Percentiles rank a stretch among this genome's conserved stretches.
Evolutionary conservation across 2,797 vertebrate genomes (phyloP).

Genomic region (Hoplostethus mediterraneus): DNA sequence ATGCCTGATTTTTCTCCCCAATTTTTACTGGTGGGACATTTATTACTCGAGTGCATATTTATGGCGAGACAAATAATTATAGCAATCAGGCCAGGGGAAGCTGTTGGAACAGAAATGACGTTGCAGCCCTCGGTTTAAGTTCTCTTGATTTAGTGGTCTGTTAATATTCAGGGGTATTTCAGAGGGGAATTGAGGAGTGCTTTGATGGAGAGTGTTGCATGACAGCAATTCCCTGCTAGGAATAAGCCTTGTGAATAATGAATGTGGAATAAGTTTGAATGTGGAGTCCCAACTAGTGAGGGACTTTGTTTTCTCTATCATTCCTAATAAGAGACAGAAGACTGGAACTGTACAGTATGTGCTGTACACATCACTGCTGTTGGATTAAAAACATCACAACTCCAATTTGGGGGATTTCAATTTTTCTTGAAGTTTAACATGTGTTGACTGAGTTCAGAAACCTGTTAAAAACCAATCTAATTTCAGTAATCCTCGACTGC

Average conservation of each 20-base stretch:
- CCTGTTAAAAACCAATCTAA: no score
- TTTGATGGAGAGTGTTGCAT: constrained; percentile 63
- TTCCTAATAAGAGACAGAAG: not conserved
- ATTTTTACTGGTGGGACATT: constrained; percentile 68
- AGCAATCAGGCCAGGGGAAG: constrained; percentile 55
- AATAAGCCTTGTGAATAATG: constrained; percentile 69
- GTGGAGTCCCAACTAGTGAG: constrained; percentile 15
- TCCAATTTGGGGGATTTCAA: no score
- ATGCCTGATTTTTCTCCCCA: constrained; percentile 24
- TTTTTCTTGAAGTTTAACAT: not conserved
- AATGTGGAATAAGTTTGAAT: constrained; percentile 59
- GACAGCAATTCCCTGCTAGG: constrained; percentile 51
- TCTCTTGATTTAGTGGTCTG: constrained; percentile 59
- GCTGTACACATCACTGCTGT: not conserved
- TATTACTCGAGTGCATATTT: constrained; percentile 54
- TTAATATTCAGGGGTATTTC: constrained; percentile 67
- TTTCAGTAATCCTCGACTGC: no score
- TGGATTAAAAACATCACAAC: no score
- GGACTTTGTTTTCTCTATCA: not conserved
- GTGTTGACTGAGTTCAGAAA: no score
- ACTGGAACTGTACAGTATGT: not conserved
- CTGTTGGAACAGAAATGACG: constrained; percentile 55
- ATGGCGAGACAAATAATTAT: constrained; percentile 64
- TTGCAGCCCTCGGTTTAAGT: constrained; percentile 50
- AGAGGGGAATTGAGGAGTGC: constrained; percentile 60